Conservation (phyloP, 2,797 vertebrate genomes). For the Coendou prehensilis region DNA sequence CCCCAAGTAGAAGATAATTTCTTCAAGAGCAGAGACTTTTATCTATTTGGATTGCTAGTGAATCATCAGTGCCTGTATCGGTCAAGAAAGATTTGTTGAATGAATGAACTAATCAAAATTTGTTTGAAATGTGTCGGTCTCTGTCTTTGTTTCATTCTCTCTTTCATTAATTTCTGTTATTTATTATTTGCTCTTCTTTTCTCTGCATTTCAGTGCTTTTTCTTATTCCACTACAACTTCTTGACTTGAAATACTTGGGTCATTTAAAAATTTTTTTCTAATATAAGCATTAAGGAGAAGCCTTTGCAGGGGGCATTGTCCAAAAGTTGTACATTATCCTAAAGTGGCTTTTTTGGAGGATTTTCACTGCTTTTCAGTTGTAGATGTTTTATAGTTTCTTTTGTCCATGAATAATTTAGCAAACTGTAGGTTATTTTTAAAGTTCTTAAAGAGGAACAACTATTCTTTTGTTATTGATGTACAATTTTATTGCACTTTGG, state of each 20-base stretch:
- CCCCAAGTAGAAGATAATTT: constrained; percentile 9
- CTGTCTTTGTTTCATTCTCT: neutral
- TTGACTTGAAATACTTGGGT: neutral
- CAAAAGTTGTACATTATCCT: neutral
- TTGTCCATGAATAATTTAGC: constrained; percentile 69
- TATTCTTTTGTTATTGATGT: constrained; percentile 67
- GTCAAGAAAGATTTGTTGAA: neutral
- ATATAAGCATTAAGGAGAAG: neutral
- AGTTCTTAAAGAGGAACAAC: constrained; percentile 39
- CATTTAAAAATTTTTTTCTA: neutral
- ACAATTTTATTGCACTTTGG: constrained; percentile 7
- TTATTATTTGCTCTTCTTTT: neutral
- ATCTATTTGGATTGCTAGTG: neutral
- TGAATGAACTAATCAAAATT: neutral
- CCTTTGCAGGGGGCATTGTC: neutral
- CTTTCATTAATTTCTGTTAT: neutral
- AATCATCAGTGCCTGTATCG: neutral
- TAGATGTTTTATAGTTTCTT: constrained; percentile 59
- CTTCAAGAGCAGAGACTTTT: constrained; percentile 23
- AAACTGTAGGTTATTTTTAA: constrained; percentile 69
- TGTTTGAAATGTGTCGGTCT: neutral
- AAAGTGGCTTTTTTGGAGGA: neutral
- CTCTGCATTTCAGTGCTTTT: neutral
- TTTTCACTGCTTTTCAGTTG: constrained; percentile 42
- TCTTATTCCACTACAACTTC: constrained; percentile 1